These are phyloP conservation scores for Muntiacus muntjak DNA, from an alignment of 2,113 vertebrate genomes.

Conservation along the genomic window DNA sequence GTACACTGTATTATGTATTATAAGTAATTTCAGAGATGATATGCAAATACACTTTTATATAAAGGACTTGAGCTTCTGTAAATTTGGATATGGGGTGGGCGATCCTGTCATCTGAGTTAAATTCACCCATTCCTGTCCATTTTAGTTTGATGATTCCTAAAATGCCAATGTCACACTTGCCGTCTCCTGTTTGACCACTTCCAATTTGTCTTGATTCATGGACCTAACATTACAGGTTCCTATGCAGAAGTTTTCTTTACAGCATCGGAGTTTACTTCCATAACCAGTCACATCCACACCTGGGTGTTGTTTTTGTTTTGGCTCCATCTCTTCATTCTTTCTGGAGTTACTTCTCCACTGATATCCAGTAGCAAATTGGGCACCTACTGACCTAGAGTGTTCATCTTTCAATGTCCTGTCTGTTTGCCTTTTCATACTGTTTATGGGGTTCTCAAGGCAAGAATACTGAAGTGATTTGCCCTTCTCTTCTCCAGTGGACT, in stretches of 20 bases:
- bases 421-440: background rate
- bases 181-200: background rate
- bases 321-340: background rate
- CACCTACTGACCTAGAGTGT: background rate
- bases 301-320: background rate
- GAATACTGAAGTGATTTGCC: background rate
- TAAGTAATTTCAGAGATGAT: background rate
- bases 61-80: background rate
- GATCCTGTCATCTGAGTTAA: background rate
- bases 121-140: background rate
- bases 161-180: background rate
- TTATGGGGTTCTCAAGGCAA: background rate
- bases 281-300: background rate
- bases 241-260: background rate
- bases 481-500: background rate
- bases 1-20: background rate
- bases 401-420: background rate
- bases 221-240: background rate
- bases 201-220: background rate
- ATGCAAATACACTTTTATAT: background rate
- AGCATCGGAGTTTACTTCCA: background rate
- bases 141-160: background rate
- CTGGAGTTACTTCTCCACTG: background rate
- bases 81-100: background rate
- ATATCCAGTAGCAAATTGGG: background rate